Base-by-base conservation (phyloP, 2,888 invertebrate genomes). In the Drosophila longiperda region DNA sequence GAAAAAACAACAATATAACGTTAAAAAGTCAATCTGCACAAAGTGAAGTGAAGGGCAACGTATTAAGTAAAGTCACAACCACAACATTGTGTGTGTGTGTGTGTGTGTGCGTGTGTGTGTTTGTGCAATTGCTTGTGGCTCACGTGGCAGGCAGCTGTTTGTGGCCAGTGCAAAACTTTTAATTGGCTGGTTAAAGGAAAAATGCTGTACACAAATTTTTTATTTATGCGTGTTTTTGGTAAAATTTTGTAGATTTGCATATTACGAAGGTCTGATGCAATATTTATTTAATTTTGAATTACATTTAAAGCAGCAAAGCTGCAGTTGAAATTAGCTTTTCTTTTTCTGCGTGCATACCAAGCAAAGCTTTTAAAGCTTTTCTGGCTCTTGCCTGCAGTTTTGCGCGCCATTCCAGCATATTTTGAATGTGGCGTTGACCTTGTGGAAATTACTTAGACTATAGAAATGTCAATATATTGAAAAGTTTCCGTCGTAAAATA, bases 281-380 rank as follows among this genome's bases (percentile, higher is more conserved):
- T 57, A 29, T 34, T 55, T 60, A 40, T 52, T 53, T 42, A 7
- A 42, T n/a, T 49, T 49, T 53, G 38, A 23, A 7, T 72, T 36
- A 15, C 34, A 34, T 63, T 34, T 32, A 23, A 52, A 36, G 64
- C 50, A 63, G 50, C 57, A 70, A 76, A 69, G 83, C 83, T 80
- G 82, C 63, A 65, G 42, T 20, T 32, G 66, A 32, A 8, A 3
- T 61, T 57, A 82, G 87, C 82, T 82, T 82, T 73, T n/a, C 49
- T n/a, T 63, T 50, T 32, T 9, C n/a, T 40, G 17, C 4, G 7
- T 71, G 73, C 64, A 54, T 40, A 40, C 36, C 42, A 36, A 55
- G 36, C 49, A 66, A 80, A 87, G 87, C 84, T 86, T 45, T 29
- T 1, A 11, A 65, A 72, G 82, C 40, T 57, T 32, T 42, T 23